Evolutionary conservation across 2,113 vertebrate species (phyloP), one percentile per base, ranked within the genome.

Genomic region (Zeus faber): DNA sequence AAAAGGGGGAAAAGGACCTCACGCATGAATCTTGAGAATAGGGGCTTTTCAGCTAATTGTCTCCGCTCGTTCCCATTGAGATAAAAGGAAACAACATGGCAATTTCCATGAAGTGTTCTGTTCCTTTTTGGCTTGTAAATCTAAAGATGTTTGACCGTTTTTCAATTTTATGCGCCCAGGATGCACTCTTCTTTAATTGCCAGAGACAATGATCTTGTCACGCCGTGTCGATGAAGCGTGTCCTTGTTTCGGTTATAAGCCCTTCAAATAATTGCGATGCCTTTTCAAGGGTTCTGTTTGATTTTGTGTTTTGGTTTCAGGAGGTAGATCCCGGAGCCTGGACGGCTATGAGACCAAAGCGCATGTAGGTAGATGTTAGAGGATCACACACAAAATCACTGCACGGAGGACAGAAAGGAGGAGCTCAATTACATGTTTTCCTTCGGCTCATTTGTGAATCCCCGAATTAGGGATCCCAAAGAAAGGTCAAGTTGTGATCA

Each of bases 401-500:
- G n/a, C n/a, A n/a, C n/a, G n/a, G n/a, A n/a, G n/a, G n/a, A n/a
- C n/a, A n/a, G n/a, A n/a, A n/a, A 74, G 70, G 65, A 54, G 50
- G 11, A 55, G 64, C 70, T 83, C 62, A 41, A 66, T 71, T 78
- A 70, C 61, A 60, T 14, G 0, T 35, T 60, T 47, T 70, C 56
- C 66, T 63, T 18, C 24, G 44, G 37, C 37, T 67, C 45, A 65
- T 78, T 66, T 57, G 62, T 62, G 60, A 74, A 51, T 58, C 58
- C 63, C 37, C 44, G 29, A 65, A 71, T 63, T 51, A 73, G 61
- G 65, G 52, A 39, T 58, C 67, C 41, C 18, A 46, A 49, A 31
- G 49, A 70, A 70, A 72, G 57, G 65, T 52, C 72, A 66, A 54
- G 53, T 21, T 17, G 3, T 45, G 53, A 70, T 40, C 53, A 65